These are phyloP conservation scores for Embiotoca jacksoni DNA, from an alignment of 2,113 vertebrate species.

Conservation along the genomic window DNA sequence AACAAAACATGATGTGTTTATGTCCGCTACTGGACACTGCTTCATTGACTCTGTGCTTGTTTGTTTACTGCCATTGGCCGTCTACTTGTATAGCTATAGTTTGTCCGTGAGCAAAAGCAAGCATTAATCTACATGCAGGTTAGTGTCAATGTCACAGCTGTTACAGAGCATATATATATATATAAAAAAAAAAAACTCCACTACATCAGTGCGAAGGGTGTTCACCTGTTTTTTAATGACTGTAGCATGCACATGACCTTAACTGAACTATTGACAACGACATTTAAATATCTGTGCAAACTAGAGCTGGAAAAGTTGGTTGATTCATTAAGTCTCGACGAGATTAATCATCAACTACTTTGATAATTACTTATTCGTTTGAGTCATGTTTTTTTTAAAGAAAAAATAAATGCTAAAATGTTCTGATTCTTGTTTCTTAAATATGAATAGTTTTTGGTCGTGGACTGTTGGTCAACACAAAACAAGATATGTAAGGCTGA, in stretches of 20 bases:
- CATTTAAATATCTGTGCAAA: not conserved
- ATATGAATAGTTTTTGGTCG: too few relatives aligned
- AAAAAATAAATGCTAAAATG: too few relatives aligned
- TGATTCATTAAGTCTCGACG: too few relatives aligned
- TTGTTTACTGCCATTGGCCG: conserved; percentile 8
- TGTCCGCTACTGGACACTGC: conserved; percentile 26
- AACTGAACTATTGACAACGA: not conserved
- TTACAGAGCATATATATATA: not conserved
- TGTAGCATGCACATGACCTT: not conserved
- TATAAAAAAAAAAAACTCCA: not conserved
- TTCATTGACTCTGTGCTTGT: not conserved
- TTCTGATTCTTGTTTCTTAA: too few relatives aligned
- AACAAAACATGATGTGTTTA: conserved; percentile 56
- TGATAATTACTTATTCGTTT: too few relatives aligned
- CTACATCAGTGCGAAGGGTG: not conserved
- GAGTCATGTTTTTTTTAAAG: too few relatives aligned
- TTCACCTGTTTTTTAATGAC: not conserved
- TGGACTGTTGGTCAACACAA: too few relatives aligned
- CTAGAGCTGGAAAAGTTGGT: too few relatives aligned
- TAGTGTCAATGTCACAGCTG: not conserved
- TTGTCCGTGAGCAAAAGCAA: conserved; percentile 12
- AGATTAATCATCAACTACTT: too few relatives aligned
- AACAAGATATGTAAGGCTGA: too few relatives aligned
- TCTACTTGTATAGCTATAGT: not conserved
- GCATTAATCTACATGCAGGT: not conserved